A percentile compares a stretch with the other conserved stretches of the same genome.
Conservation (phyloP, 1,140 invertebrate species). For the Pseudomyrmex pallidus region DNA sequence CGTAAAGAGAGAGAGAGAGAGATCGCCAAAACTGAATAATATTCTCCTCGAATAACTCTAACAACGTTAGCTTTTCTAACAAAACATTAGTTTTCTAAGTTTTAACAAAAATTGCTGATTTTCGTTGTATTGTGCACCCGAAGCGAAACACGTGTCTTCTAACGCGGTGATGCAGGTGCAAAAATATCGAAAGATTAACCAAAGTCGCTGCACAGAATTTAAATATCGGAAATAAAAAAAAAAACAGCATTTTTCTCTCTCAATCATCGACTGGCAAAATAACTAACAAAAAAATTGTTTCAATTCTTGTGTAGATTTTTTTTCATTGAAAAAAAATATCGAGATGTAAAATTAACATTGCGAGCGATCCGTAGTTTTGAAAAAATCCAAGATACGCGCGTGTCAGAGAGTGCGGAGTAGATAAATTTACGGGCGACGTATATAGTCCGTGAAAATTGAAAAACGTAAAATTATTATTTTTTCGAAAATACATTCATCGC, state of each 20-base stretch:
- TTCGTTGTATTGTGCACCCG: conserved; percentile 52
- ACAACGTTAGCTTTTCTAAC: neutral
- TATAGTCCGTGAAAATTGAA: no score
- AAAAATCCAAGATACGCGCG: no score
- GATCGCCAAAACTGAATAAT: neutral
- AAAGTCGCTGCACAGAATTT: conserved; percentile 60
- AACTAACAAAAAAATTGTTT: no score
- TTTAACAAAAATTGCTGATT: neutral
- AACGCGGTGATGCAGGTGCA: conserved; percentile 57
- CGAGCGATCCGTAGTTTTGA: no score
- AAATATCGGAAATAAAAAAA: conserved; percentile 14
- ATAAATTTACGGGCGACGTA: neutral
- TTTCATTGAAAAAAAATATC: no score
- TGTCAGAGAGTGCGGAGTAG: neutral
- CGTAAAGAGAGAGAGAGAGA: neutral
- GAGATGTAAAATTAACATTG: no score
- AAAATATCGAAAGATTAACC: conserved; percentile 31
- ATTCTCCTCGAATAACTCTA: neutral
- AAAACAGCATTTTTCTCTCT: conserved; percentile 40
- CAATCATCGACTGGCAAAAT: conserved; percentile 35
- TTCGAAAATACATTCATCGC: neutral
- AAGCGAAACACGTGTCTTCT: conserved; percentile 57
- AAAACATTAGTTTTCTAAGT: neutral
- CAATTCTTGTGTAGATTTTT: no score
- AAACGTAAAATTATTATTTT: neutral